These are phyloP conservation scores for Eilema depressum DNA, from an alignment of 2,888 invertebrate species.

Conservation along the genomic window DNA sequence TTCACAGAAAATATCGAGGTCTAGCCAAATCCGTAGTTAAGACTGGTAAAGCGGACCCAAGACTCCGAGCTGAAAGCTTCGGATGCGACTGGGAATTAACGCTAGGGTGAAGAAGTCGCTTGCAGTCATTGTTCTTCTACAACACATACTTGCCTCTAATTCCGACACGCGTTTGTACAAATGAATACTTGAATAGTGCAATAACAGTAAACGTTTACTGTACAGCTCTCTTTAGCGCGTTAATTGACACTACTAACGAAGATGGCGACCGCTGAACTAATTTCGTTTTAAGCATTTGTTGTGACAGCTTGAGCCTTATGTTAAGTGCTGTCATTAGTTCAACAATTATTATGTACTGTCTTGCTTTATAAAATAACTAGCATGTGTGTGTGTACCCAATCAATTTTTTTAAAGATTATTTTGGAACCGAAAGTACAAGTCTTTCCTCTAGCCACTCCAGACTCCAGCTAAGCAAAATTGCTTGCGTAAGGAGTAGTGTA, in stretches of 20 bases:
- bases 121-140: background rate
- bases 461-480: too few relatives aligned
- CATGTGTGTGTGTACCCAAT: too few relatives aligned
- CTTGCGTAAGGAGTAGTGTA: too few relatives aligned
- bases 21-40: too few relatives aligned
- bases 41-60: too few relatives aligned
- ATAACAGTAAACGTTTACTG: constrained; percentile 23
- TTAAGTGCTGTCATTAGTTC: background rate
- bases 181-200: background rate
- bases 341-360: background rate
- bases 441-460: too few relatives aligned
- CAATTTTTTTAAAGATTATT: too few relatives aligned
- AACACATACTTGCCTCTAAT: background rate
- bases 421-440: too few relatives aligned
- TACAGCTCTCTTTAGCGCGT: background rate
- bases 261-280: constrained; percentile 32
- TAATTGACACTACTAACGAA: constrained; percentile 23
- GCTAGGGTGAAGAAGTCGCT: too few relatives aligned
- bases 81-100: too few relatives aligned
- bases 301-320: constrained; percentile 23
- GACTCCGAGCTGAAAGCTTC: too few relatives aligned
- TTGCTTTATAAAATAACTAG: background rate
- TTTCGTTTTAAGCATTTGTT: constrained; percentile 28
- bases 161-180: background rate
- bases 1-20: too few relatives aligned